Base-by-base conservation (phyloP, 2,113 vertebrate species). In the Hystrix brachyura region DNA sequence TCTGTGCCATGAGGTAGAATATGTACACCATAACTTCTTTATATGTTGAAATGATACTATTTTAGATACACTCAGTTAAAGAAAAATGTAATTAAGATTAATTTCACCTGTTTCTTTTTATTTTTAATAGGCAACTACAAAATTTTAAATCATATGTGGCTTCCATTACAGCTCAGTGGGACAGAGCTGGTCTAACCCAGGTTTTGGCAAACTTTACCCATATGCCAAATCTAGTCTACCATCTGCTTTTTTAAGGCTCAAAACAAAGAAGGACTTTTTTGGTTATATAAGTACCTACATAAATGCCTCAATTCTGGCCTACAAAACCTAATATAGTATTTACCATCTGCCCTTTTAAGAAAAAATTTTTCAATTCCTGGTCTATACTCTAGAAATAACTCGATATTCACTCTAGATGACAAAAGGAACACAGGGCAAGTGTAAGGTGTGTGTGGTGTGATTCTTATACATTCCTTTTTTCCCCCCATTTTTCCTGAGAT, bases 61-160 rank as follows among this genome's bases (percentile, higher is more conserved):
- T 95, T 88, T 88, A 46, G 38, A 92, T 32, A 38, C 3, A 32
- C 76, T 17, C 71, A 27, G 29, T 82, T 82, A 83, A 89, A 38
- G 43, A 83, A 90, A 48, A 69, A 86, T 23, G 13, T 3, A 91
- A 79, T 25, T 65, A 88, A 96, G 78, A 91, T 67, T 34, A 80
- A 90, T 51, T 60, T 81, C 32, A 90, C 43, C 55, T 62, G 55
- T 57, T 79, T 76, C 23, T 80, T 62, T 86, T 84, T 83, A 64
- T 71, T 93, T 87, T 82, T 72, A 90, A 95, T 19, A n/a, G 74
- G 15, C 27, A 93, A 84, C 59, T 76, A 87, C 18, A 96, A 76
- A 48, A 53, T n/a, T 82, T 90, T 86, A 86, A 95, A 86, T 72
- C 11, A 0, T 65, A 46, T 34, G 21, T 72, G 18, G 60, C 46